Evolutionary conservation across 2,888 invertebrate species (phyloP).

Genomic region (Volucella inflata): DNA sequence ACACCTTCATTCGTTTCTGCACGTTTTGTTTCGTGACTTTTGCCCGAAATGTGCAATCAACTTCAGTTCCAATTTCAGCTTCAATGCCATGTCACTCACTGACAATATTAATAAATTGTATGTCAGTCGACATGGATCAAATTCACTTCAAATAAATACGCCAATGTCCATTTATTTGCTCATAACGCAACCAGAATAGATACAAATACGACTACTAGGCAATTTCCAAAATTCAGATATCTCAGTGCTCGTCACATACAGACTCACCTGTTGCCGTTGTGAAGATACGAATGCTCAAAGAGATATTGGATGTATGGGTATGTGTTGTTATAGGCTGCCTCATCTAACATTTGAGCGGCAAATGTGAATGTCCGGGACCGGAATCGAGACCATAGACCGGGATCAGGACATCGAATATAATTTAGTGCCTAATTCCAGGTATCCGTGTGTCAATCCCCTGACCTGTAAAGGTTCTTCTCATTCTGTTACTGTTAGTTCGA

Average conservation of each 20-base stretch:
- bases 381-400: no score
- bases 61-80: slow-evolving; percentile 23
- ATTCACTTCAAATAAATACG: slow-evolving; percentile 63
- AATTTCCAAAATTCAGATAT: slow-evolving; percentile 26
- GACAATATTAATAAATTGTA: slow-evolving; percentile 61
- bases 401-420: slow-evolving; percentile 46
- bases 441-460: slow-evolving; percentile 53
- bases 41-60: slow-evolving; percentile 11
- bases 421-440: slow-evolving; percentile 66
- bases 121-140: slow-evolving; percentile 61
- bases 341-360: background rate
- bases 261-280: slow-evolving; percentile 45
- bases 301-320: background rate
- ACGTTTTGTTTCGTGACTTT: slow-evolving; percentile 29
- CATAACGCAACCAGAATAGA: slow-evolving; percentile 6
- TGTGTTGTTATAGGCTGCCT: background rate
- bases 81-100: slow-evolving; percentile 44
- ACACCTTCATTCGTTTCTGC: slow-evolving; percentile 14
- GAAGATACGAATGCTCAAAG: background rate
- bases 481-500: slow-evolving; percentile 1
- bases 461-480: slow-evolving; percentile 6
- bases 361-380: slow-evolving; percentile 37
- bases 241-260: slow-evolving; percentile 8
- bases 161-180: slow-evolving; percentile 54
- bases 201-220: slow-evolving; percentile 6